Base-by-base conservation (phyloP, 2,888 invertebrate species). In the Parnassius mnemosyne region DNA sequence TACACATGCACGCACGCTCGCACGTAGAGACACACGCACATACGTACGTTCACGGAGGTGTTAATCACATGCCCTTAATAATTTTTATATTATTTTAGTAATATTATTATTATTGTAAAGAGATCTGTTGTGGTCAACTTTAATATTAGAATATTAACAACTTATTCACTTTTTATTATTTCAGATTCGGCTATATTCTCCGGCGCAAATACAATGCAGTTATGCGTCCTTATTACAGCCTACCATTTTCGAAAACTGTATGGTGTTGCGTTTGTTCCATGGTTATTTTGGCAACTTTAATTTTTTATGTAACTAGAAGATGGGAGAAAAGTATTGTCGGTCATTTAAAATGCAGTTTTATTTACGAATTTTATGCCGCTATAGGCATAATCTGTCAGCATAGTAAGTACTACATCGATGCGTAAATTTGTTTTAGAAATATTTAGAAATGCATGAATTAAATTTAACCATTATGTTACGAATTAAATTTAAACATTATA, bases 321-420 rank as follows among this genome's bases (percentile, higher is more conserved):
- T 87, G 83, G 78, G 90, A 90, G 64, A 77, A 71, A 9, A 66
- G 66, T 0, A 54, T 81, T 0, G 11, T 78, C 0, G 76, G 76
- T 0, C 67, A 68, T 2, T 65, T 73, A 50, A 80, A 82, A 34
- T 74, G 76, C 65, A 81, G 79, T 60, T 75, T 83, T 11, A 66
- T 68, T 0, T 75, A 81, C 54, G 89, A 89, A 63, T 56, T 82
- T 3, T 66, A 87, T 46, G 66, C 84, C 47, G 79, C 83, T 0
- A 69, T 87, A 60, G 85, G 87, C 2, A 84, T 81, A 1, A 81
- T 76, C 65, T 89, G 85, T 67, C 89, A 89, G 61, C 88, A 88
- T 64, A 80, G 89, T 89, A 71, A 81, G 89, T 79, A 53, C 12
- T 10, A n/a, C 13, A 5, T 34, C 34, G 34, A 34, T 34, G 34